Evolutionary conservation across 2,888 invertebrate species (phyloP).

Genomic region (Cheilosia pagana): DNA sequence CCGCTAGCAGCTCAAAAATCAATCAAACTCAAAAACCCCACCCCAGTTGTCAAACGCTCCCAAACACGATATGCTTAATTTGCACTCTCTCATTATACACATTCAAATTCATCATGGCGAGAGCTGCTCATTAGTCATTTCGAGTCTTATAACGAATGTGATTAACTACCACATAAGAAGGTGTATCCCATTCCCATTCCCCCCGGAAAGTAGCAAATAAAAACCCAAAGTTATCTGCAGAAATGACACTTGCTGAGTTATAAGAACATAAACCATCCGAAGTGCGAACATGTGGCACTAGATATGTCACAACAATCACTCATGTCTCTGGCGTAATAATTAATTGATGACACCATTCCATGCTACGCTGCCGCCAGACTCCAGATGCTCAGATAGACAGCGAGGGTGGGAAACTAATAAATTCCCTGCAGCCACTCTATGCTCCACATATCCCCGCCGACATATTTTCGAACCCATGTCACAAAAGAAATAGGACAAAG

Average conservation of each 20-base stretch:
- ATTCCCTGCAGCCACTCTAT: slow-evolving; percentile 11
- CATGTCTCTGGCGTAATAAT: slow-evolving; percentile 28
- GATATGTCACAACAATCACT: slow-evolving; percentile 61
- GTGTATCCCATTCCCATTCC: neutral
- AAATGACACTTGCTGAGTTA: slow-evolving; percentile 23
- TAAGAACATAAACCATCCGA: slow-evolving; percentile 41
- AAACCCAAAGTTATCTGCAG: neutral
- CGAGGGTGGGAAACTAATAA: slow-evolving; percentile 29
- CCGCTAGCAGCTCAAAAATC: no score
- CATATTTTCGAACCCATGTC: slow-evolving; percentile 20
- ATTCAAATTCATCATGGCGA: neutral
- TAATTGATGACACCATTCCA: slow-evolving; percentile 46
- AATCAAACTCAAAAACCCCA: no score
- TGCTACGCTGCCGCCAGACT: neutral
- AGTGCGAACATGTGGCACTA: slow-evolving; percentile 64
- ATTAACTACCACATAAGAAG: neutral
- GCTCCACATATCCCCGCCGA: neutral
- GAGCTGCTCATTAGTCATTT: neutral
- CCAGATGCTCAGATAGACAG: neutral
- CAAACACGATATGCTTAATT: no score
- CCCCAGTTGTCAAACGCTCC: no score
- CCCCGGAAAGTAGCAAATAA: neutral
- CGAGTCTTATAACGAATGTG: neutral
- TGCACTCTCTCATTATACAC: no score
- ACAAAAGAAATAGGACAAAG: slow-evolving; percentile 22